These are phyloP conservation scores for Diadumene lineata DNA, from an alignment of 92 coral and sea anemone genomes.

Conservation along the genomic window DNA sequence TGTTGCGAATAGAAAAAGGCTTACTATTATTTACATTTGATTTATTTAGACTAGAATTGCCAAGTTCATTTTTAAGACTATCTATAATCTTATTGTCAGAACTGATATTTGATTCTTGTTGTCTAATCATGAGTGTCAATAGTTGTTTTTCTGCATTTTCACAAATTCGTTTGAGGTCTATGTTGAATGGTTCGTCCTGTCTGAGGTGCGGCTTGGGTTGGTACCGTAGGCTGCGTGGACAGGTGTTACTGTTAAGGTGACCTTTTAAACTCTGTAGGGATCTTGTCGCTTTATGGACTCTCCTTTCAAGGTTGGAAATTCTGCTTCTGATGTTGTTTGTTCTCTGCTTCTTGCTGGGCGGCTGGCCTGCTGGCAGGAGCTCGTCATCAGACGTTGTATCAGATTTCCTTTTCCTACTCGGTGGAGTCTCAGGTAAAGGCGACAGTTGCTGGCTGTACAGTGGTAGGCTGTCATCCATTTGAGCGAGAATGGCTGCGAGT, in stretches of 20 bases:
- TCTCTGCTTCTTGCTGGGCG: not conserved
- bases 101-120: slow-evolving; percentile 12
- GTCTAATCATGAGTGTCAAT: slow-evolving; percentile 9
- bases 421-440: no score
- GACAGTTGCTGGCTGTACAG: not conserved
- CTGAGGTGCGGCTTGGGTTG: slow-evolving; percentile 13
- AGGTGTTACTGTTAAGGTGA: not conserved
- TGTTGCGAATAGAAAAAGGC: not conserved
- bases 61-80: not conserved
- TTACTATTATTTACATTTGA: not conserved
- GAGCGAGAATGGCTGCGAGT: not conserved
- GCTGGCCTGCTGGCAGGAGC: not conserved
- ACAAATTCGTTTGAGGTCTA: slow-evolving; percentile 7
- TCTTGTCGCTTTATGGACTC: not conserved
- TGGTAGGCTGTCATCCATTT: not conserved
- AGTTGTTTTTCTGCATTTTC: slow-evolving; percentile 8
- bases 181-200: slow-evolving; percentile 9
- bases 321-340: not conserved
- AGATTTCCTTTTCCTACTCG: not conserved
- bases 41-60: not conserved
- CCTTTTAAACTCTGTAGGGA: not conserved
- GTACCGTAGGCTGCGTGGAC: slow-evolving; percentile 8
- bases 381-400: not conserved
- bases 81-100: slow-evolving; percentile 11
- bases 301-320: not conserved